Conservation (phyloP, 2,888 invertebrate genomes). For the Bibio marci region DNA sequence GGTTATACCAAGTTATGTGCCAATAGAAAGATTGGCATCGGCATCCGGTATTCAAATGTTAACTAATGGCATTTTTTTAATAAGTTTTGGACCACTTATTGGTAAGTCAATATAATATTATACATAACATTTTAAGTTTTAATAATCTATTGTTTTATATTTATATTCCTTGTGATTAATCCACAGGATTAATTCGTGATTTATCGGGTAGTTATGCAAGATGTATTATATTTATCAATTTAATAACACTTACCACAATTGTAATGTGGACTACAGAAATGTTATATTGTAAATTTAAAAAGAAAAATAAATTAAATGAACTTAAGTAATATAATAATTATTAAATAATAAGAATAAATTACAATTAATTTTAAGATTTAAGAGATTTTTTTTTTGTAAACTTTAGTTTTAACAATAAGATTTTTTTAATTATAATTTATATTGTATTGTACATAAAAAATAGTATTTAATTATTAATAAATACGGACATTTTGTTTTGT, state of each 20-base stretch:
- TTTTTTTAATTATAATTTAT: too few relatives aligned
- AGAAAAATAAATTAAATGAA: too few relatives aligned
- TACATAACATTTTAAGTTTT: background rate
- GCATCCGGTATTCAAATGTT: slow-evolving; percentile 56
- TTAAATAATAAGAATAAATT: too few relatives aligned
- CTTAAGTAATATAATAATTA: too few relatives aligned
- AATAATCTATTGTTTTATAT: background rate
- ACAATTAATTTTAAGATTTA: too few relatives aligned
- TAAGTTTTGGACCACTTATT: slow-evolving; percentile 41
- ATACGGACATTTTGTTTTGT: too few relatives aligned
- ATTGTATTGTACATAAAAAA: too few relatives aligned
- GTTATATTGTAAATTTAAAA: background rate
- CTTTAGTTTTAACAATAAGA: too few relatives aligned
- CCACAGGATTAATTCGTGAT: slow-evolving; percentile 6
- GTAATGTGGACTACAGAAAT: slow-evolving; percentile 6
- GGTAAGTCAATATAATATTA: slow-evolving; percentile 31
- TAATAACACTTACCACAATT: slow-evolving; percentile 5
- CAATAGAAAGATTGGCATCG: slow-evolving; percentile 44
- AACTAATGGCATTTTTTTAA: slow-evolving; percentile 42
- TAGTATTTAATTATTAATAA: too few relatives aligned
- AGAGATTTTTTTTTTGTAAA: too few relatives aligned
- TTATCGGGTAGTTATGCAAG: slow-evolving; percentile 5
- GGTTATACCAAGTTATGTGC: slow-evolving; percentile 49
- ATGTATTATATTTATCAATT: slow-evolving; percentile 7
- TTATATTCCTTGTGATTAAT: background rate